Conservation (phyloP, 2,888 invertebrate species). For the Platerodrilus igneus region DNA sequence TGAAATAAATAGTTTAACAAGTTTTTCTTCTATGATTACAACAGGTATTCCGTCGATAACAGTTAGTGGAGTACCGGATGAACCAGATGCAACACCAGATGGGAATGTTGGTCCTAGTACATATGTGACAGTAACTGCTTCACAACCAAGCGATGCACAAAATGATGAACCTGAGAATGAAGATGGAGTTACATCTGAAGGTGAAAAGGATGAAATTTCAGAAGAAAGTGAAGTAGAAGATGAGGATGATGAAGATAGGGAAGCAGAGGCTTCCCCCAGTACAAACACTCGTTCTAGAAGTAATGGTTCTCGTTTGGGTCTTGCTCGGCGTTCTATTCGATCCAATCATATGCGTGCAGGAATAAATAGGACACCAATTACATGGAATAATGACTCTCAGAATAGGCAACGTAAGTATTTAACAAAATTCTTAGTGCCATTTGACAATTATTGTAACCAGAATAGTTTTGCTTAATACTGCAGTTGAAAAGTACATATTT, state of each 20-base stretch:
- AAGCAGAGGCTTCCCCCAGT: slow-evolving; percentile 71
- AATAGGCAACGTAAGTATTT: slow-evolving; percentile 15
- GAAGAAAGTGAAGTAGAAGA: slow-evolving; percentile 49
- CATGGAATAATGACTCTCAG: slow-evolving; percentile 54
- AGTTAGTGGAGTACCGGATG: slow-evolving; percentile 44
- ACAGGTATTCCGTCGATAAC: slow-evolving; percentile 42
- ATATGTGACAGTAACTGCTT: slow-evolving; percentile 42
- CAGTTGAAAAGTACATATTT: too few species aligned
- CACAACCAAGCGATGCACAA: slow-evolving; percentile 35
- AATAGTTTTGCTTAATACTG: too few species aligned
- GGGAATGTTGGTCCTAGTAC: slow-evolving; percentile 39
- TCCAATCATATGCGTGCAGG: slow-evolving; percentile 39
- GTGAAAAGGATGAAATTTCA: too few species aligned
- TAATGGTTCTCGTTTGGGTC: slow-evolving; percentile 29
- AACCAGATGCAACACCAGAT: slow-evolving; percentile 49
- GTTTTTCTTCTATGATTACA: slow-evolving; percentile 28
- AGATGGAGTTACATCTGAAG: slow-evolving; percentile 55
- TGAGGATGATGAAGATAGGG: slow-evolving; percentile 67
- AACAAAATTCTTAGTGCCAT: too few species aligned
- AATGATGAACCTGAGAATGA: slow-evolving; percentile 43
- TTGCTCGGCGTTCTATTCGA: slow-evolving; percentile 31
- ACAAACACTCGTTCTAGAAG: slow-evolving; percentile 52
- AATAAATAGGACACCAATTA: slow-evolving; percentile 55
- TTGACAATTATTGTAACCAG: too few species aligned
- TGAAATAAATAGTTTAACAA: too few species aligned